phyloP scores from a whole-genome alignment of 2,797 vertebrate species.

The Catharus ustulatus region DNA sequence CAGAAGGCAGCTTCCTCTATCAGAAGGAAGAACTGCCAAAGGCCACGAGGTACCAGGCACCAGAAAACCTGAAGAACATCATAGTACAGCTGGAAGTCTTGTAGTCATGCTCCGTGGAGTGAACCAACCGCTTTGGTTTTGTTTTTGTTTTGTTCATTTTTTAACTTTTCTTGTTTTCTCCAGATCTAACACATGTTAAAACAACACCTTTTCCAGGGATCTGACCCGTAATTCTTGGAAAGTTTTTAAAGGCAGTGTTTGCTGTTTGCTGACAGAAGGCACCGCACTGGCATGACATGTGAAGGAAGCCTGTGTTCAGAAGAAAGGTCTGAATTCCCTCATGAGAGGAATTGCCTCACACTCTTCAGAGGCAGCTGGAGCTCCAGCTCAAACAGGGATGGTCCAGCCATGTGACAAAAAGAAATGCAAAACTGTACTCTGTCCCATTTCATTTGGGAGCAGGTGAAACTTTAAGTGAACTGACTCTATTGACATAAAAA shows the following conservation, averaged over 20 bases:
- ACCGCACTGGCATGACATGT: accelerated
- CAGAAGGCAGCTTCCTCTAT: neutral
- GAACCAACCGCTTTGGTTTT: neutral
- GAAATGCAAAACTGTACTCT: neutral
- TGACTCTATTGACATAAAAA: neutral
- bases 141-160: neutral
- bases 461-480: neutral
- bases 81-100: neutral
- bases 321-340: neutral
- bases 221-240: neutral
- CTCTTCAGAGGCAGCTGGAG: neutral
- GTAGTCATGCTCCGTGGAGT: neutral
- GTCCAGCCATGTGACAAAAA: neutral
- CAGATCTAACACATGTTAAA: neutral
- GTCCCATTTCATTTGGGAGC: neutral
- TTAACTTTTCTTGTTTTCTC: neutral
- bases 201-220: neutral
- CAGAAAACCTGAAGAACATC: neutral
- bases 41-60: accelerated
- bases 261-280: neutral
- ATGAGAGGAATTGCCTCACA: neutral
- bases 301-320: neutral
- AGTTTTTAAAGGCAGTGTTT: neutral
- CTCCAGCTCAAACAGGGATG: neutral
- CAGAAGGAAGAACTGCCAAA: neutral